These are phyloP conservation scores for Drosophila sulfurigaster DNA, from an alignment of 1,140 invertebrate species.

Conservation along the genomic window DNA sequence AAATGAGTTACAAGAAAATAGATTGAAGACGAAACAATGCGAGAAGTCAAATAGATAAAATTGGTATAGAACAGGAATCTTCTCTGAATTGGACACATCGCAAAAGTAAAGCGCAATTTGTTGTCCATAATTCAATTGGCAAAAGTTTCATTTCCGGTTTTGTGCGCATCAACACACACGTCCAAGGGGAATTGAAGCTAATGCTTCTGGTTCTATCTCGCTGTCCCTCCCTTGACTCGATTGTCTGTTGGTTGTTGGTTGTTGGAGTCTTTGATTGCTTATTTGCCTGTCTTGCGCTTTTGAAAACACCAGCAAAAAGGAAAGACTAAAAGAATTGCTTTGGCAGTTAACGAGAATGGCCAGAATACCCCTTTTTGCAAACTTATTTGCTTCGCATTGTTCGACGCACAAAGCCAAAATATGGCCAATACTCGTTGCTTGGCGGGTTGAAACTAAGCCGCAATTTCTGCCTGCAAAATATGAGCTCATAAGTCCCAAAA, in stretches of 20 bases:
- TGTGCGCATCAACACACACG: conserved; percentile 48
- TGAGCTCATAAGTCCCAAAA: conserved; percentile 54
- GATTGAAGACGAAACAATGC: neutral
- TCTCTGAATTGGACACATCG: neutral
- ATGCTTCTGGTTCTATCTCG: conserved; percentile 11
- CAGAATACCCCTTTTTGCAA: conserved; percentile 9
- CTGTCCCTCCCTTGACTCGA: neutral
- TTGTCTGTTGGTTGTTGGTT: conserved; percentile 13
- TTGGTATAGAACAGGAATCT: neutral
- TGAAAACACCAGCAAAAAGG: neutral
- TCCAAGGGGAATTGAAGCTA: conserved; percentile 8
- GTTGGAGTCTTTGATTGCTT: conserved; percentile 29
- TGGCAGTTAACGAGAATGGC: conserved; percentile 3
- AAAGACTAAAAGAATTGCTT: conserved; percentile 17
- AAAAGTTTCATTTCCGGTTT: conserved; percentile 64
- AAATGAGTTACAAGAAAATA: neutral
- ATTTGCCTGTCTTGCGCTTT: conserved; percentile 25
- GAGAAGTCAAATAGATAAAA: neutral
- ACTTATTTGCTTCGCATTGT: conserved; percentile 42
- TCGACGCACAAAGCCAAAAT: conserved; percentile 59
- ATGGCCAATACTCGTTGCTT: conserved; percentile 48
- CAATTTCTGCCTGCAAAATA: conserved; percentile 56
- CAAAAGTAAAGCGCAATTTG: conserved; percentile 52
- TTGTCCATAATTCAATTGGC: conserved; percentile 68
- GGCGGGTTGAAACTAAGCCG: conserved; percentile 48